Evolutionary conservation across 1,140 invertebrate genomes (phyloP).

Genomic region (Drosophila nigrodunni): DNA sequence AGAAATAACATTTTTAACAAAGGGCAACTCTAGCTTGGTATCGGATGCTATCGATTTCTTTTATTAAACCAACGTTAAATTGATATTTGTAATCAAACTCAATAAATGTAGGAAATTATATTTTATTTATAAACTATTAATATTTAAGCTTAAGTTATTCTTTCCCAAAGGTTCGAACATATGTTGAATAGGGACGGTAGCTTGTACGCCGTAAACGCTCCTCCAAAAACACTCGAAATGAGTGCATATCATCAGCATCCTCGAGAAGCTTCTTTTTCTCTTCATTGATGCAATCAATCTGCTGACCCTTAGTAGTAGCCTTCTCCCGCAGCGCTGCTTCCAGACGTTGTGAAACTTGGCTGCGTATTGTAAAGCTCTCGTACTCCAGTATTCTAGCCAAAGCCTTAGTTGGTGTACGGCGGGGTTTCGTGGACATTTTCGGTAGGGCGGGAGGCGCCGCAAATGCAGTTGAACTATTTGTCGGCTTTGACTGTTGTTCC

Average conservation of each 20-base stretch:
- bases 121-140: not conserved
- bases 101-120: not conserved
- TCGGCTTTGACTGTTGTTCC: not conserved
- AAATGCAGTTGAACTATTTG: not conserved
- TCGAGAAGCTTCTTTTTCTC: slow-evolving; percentile 42
- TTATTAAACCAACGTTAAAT: no score
- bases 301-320: not conserved
- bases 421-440: not conserved
- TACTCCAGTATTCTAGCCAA: slow-evolving; percentile 61
- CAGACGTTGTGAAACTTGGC: slow-evolving; percentile 47
- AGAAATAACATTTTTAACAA: no score
- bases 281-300: slow-evolving; percentile 18
- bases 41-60: no score
- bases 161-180: slow-evolving; percentile 51
- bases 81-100: not conserved
- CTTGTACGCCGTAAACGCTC: slow-evolving; percentile 48
- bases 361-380: slow-evolving; percentile 55
- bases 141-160: slow-evolving; percentile 25
- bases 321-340: slow-evolving; percentile 28
- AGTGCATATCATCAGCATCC: slow-evolving; percentile 45
- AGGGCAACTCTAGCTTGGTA: no score
- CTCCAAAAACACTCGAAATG: slow-evolving; percentile 64
- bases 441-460: not conserved
- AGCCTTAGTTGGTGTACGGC: slow-evolving; percentile 56
- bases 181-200: slow-evolving; percentile 53